Conservation (phyloP, 1,140 invertebrate species). For the Bombus turneri region DNA sequence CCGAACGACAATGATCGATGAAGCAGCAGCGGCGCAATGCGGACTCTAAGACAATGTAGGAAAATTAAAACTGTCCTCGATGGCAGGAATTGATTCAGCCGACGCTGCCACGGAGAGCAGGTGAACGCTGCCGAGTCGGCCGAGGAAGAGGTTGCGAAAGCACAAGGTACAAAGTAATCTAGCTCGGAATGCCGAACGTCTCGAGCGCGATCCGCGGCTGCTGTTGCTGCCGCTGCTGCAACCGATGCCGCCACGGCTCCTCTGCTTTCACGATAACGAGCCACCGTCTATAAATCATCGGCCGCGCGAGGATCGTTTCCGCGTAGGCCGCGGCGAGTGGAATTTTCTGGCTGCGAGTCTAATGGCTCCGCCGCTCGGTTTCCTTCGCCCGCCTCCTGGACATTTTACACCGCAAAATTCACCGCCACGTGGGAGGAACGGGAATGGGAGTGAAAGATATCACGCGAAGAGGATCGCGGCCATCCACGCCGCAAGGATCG, state of each 20-base stretch:
- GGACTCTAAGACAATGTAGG: conserved; percentile 32
- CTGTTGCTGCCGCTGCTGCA: conserved; percentile 3
- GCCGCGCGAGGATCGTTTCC: conserved; percentile 66
- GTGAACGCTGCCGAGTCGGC: conserved; percentile 1
- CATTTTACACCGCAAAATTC: conserved; percentile 19
- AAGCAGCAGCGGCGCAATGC: neutral
- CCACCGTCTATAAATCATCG: conserved; percentile 79
- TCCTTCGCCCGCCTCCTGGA: neutral
- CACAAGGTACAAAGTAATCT: conserved; percentile 57
- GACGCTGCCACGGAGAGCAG: neutral
- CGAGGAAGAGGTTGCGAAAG: conserved; percentile 3
- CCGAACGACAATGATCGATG: conserved; percentile 31
- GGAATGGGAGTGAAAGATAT: neutral
- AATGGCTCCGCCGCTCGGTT: conserved; percentile 37
- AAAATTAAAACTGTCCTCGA: conserved; percentile 49
- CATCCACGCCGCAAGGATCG: neutral
- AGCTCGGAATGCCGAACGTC: conserved; percentile 63
- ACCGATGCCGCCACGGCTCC: conserved; percentile 52
- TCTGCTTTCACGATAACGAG: conserved; percentile 80
- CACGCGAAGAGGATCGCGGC: neutral
- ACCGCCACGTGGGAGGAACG: conserved; percentile 27
- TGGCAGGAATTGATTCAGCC: conserved; percentile 41
- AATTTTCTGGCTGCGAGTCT: conserved; percentile 65
- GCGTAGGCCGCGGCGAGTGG: conserved; percentile 53
- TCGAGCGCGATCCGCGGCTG: conserved; percentile 48